These are phyloP conservation scores for Drosophila nigromelanica DNA, from an alignment of 1,140 invertebrate genomes.

Conservation along the genomic window DNA sequence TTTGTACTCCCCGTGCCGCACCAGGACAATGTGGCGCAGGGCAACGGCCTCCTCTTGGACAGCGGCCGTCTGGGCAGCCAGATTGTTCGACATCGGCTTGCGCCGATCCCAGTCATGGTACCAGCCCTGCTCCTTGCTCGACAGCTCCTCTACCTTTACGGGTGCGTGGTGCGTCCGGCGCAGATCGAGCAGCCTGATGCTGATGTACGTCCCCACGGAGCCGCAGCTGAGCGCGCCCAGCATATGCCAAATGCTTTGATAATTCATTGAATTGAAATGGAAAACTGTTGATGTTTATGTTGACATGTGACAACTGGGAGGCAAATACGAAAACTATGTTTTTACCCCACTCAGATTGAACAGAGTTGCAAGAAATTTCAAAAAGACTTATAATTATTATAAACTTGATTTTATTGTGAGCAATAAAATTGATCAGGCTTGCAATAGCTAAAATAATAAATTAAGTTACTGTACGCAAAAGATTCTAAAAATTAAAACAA, in stretches of 20 bases:
- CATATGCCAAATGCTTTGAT: constrained; percentile 32
- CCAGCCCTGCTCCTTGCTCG: constrained; percentile 86
- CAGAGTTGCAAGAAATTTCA: too few relatives aligned
- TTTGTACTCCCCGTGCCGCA: constrained; percentile 97
- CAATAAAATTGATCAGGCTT: too few relatives aligned
- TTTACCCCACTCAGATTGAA: too few relatives aligned
- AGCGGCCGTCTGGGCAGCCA: constrained; percentile 63
- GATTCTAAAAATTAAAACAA: too few relatives aligned
- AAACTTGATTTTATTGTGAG: too few relatives aligned
- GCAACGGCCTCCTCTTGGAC: constrained; percentile 88
- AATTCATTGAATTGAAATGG: constrained; percentile 29
- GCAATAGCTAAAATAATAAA: too few relatives aligned
- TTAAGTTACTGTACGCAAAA: too few relatives aligned
- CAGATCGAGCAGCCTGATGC: constrained; percentile 38
- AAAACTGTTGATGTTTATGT: neutral
- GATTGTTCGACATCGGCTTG: constrained; percentile 84
- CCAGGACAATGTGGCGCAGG: constrained; percentile 93
- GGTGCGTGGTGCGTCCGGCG: neutral
- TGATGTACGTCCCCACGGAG: constrained; percentile 49
- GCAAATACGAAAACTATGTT: neutral
- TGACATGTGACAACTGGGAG: constrained; percentile 6
- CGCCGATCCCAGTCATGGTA: constrained; percentile 93
- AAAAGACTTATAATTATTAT: too few relatives aligned
- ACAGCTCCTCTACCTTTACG: neutral
- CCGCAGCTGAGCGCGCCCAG: constrained; percentile 49